Conservation (phyloP, 2,888 invertebrate genomes). For the Clostera curtula region DNA sequence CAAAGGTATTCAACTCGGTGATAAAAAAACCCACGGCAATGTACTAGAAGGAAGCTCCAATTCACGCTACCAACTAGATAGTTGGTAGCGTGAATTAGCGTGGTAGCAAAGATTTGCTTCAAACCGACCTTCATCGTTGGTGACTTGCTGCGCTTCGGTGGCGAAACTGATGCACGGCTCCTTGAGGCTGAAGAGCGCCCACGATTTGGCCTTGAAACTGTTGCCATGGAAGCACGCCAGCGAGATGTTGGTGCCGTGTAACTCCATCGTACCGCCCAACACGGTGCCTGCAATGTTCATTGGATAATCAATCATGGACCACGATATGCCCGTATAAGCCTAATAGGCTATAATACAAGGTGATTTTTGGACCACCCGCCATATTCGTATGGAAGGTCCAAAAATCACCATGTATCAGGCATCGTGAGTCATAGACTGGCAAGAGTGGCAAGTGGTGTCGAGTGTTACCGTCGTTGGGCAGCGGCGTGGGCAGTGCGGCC, state of each 20-base stretch:
- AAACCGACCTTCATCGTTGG: slow-evolving; percentile 76
- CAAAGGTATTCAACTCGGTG: no score
- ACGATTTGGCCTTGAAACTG: slow-evolving; percentile 96
- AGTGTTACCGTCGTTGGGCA: slow-evolving; percentile 78
- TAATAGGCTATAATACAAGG: no score
- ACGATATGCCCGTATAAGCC: neutral
- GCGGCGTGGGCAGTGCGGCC: slow-evolving; percentile 79
- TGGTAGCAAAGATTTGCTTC: neutral
- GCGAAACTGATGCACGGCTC: slow-evolving; percentile 95
- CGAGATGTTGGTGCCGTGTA: slow-evolving; percentile 92
- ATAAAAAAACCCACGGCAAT: no score
- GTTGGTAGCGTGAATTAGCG: no score
- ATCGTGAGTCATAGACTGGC: no score
- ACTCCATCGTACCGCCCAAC: slow-evolving; percentile 90
- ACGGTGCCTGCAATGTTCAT: slow-evolving; percentile 77
- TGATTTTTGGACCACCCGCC: no score
- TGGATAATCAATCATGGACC: neutral
- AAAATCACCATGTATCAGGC: neutral
- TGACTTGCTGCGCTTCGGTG: slow-evolving; percentile 92
- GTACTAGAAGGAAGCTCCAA: no score
- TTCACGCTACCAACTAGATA: no score
- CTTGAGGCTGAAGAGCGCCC: slow-evolving; percentile 95
- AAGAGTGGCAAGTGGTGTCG: no score
- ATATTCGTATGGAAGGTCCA: no score
- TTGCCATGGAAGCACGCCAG: slow-evolving; percentile 98